Percentiles rank a stretch among this genome's conserved stretches.
Evolutionary conservation across 1,140 invertebrate species (phyloP).

Genomic region (Drosophila nigrodunni): DNA sequence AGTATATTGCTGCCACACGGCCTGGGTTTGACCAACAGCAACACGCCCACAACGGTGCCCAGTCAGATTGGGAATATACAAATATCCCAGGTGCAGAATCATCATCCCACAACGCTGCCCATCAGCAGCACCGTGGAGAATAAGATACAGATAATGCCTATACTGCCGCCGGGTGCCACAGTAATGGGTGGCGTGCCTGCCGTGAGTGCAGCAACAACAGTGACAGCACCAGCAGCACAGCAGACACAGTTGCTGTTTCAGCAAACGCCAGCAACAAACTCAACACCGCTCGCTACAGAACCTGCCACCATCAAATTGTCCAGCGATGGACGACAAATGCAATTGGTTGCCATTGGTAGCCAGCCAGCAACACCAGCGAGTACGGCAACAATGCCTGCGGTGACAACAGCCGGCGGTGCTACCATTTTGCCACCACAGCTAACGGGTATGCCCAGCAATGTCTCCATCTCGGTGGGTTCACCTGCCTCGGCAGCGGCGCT

Average conservation of each 20-base stretch:
- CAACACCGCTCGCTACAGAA: constrained; percentile 20
- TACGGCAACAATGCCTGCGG: constrained; percentile 5
- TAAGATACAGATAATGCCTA: constrained; percentile 84
- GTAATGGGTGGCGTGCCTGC: constrained; percentile 64
- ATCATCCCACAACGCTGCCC: constrained; percentile 55
- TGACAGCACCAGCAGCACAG: constrained; percentile 21
- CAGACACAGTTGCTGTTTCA: constrained; percentile 57
- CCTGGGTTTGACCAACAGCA: constrained; percentile 34
- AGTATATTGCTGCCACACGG: constrained; percentile 59
- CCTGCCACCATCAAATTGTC: constrained; percentile 63
- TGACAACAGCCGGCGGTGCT: constrained; percentile 57
- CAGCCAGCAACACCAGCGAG: constrained; percentile 50
- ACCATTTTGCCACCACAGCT: constrained; percentile 72
- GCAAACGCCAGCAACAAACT: constrained; percentile 10
- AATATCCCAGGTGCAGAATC: constrained; percentile 77
- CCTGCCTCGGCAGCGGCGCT: constrained; percentile 72
- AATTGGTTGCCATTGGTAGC: constrained; percentile 68
- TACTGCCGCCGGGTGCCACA: constrained; percentile 66
- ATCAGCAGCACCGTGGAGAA: constrained; percentile 76
- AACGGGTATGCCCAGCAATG: constrained; percentile 73
- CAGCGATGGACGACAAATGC: constrained; percentile 74
- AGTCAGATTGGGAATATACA: constrained; percentile 84
- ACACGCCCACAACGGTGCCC: constrained; percentile 71
- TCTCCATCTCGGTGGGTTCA: constrained; percentile 78
- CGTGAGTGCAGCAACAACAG: constrained; percentile 29